Conservation (phyloP, 1,140 invertebrate genomes). For the Centruroides vittatus region DNA sequence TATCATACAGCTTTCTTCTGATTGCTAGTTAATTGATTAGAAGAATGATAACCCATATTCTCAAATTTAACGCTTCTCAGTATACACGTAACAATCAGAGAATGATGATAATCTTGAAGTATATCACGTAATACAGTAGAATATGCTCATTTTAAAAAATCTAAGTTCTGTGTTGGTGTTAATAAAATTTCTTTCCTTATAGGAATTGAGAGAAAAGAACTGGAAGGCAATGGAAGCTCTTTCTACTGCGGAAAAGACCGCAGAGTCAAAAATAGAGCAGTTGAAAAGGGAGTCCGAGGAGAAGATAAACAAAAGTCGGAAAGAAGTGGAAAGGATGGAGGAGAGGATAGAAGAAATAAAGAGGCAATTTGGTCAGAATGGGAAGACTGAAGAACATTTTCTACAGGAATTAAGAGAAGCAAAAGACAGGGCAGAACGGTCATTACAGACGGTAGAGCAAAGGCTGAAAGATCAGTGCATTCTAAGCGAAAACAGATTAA, state of each 20-base stretch:
- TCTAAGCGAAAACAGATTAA: background rate
- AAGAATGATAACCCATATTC: too few relatives aligned
- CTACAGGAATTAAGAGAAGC: background rate
- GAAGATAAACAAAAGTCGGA: background rate
- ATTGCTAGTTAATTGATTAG: too few relatives aligned
- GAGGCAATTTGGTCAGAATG: too few relatives aligned
- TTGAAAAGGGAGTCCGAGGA: slow-evolving; percentile 1
- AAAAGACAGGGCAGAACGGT: background rate
- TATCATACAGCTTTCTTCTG: too few relatives aligned
- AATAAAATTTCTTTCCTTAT: background rate
- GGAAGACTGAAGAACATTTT: background rate
- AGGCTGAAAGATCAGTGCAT: background rate
- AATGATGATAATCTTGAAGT: too few relatives aligned
- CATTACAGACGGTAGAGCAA: background rate
- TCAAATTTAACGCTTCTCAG: too few relatives aligned
- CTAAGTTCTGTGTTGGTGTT: background rate
- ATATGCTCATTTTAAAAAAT: background rate
- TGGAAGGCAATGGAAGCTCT: slow-evolving; percentile 77
- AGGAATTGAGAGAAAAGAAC: slow-evolving; percentile 59
- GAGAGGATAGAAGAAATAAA: background rate
- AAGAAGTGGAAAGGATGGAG: slow-evolving; percentile 3
- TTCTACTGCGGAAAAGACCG: slow-evolving; percentile 48
- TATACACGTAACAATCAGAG: too few relatives aligned
- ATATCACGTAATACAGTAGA: too few relatives aligned
- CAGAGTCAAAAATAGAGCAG: slow-evolving; percentile 22